Percentiles rank a stretch among this genome's conserved stretches.
Evolutionary conservation across 2,113 vertebrate species (phyloP).

Genomic region (Dolichotis patagonum): DNA sequence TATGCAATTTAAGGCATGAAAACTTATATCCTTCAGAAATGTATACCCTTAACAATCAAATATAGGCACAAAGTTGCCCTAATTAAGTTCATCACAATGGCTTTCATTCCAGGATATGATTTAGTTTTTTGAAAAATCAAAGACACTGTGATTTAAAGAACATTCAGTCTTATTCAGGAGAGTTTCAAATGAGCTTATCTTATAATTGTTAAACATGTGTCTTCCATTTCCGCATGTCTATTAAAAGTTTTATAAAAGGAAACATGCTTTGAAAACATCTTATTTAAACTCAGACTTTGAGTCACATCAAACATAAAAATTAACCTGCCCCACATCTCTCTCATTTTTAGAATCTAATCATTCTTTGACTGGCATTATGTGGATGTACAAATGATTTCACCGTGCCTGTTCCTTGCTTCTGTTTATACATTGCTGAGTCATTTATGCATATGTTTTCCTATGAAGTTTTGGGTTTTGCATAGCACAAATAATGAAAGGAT

Average conservation of each 20-base stretch:
- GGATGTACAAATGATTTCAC: conserved; percentile 64
- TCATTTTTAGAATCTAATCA: conserved; percentile 75
- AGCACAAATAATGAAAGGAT: conserved; percentile 62
- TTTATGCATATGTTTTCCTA: conserved; percentile 60
- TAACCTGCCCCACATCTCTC: conserved; percentile 70
- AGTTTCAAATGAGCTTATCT: conserved; percentile 67
- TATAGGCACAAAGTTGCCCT: conserved; percentile 60
- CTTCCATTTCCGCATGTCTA: conserved; percentile 64
- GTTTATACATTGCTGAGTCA: conserved; percentile 77
- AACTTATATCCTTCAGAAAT: conserved; percentile 64
- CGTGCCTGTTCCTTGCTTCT: conserved; percentile 76
- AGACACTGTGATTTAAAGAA: conserved; percentile 33
- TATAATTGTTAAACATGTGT: conserved; percentile 61
- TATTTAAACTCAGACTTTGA: conserved; percentile 50
- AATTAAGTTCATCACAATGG: conserved; percentile 59
- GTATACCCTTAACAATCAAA: conserved; percentile 59
- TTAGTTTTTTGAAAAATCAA: conserved; percentile 73
- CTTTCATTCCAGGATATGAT: conserved; percentile 61
- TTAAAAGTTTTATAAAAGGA: conserved; percentile 67
- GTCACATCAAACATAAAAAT: conserved; percentile 49
- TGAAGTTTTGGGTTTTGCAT: conserved; percentile 53
- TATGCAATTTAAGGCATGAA: conserved; percentile 27
- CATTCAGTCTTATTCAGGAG: not conserved
- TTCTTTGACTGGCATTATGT: conserved; percentile 47
- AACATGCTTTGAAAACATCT: conserved; percentile 63